phyloP scores from a whole-genome alignment of 2,888 invertebrate genomes.

The Epiperipatus broadwayi region DNA sequence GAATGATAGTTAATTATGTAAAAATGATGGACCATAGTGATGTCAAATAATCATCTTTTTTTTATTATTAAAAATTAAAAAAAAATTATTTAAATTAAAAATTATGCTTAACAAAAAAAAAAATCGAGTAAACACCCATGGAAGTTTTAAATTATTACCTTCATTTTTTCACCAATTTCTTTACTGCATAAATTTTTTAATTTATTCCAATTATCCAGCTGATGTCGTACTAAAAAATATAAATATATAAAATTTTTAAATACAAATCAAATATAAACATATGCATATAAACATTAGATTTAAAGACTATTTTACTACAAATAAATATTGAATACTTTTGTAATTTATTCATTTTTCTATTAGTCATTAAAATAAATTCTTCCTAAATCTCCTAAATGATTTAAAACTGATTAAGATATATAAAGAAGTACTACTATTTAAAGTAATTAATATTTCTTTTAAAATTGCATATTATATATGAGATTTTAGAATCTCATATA shows the following conservation, averaged over 20 bases:
- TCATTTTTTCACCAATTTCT: conserved; percentile 92
- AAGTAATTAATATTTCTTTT: too few relatives aligned
- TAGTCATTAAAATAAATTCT: too few relatives aligned
- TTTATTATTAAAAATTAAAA: background rate
- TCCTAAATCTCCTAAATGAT: too few relatives aligned
- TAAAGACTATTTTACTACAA: background rate
- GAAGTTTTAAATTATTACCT: conserved; percentile 32
- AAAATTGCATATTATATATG: too few relatives aligned
- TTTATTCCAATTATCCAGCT: conserved; percentile 83
- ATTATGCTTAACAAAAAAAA: background rate
- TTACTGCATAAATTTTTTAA: conserved; percentile 91
- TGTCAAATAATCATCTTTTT: too few relatives aligned
- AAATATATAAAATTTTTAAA: conserved; percentile 11
- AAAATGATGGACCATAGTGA: too few relatives aligned
- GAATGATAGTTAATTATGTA: too few relatives aligned
- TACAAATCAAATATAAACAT: background rate
- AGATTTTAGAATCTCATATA: too few relatives aligned
- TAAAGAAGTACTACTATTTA: too few relatives aligned
- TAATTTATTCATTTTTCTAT: too few relatives aligned
- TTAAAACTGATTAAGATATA: too few relatives aligned
- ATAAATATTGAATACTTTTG: too few relatives aligned
- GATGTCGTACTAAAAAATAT: conserved; percentile 45
- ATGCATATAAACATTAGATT: conserved; percentile 7
- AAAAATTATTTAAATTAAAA: conserved; percentile 9
- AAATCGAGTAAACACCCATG: background rate